These are phyloP conservation scores for Neodiprion fabricii DNA, from an alignment of 1,140 invertebrate species.

Conservation along the genomic window DNA sequence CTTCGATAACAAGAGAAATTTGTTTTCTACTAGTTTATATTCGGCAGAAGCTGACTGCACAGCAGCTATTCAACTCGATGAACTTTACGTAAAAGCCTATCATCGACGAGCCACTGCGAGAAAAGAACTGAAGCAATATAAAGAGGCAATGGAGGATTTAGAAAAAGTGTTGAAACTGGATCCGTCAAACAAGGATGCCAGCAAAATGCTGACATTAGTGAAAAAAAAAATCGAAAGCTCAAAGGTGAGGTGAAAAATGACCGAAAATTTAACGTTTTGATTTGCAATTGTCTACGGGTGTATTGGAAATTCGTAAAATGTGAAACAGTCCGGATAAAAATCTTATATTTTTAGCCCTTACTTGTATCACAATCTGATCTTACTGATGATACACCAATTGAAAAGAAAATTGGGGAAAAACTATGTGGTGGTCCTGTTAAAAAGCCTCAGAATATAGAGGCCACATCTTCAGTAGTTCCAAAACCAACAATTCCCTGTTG, in stretches of 20 bases:
- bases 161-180: conserved; percentile 72
- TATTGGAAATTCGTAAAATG: background rate
- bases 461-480: conserved; percentile 33
- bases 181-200: conserved; percentile 72
- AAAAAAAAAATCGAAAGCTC: conserved; percentile 60
- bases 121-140: conserved; percentile 66
- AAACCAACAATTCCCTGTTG: conserved; percentile 50
- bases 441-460: conserved; percentile 44
- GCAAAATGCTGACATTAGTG: conserved; percentile 66
- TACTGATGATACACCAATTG: conserved; percentile 23
- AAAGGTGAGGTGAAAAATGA: conserved; percentile 38
- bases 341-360: conserved; percentile 27
- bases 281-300: background rate
- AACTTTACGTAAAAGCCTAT: conserved; percentile 81
- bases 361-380: conserved; percentile 18
- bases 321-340: conserved; percentile 18
- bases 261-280: background rate
- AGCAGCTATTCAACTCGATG: conserved; percentile 73
- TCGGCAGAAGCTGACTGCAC: conserved; percentile 81
- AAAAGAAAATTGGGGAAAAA: conserved; percentile 38
- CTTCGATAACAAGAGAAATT: conserved; percentile 18
- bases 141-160: conserved; percentile 73
- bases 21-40: conserved; percentile 66
- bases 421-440: conserved; percentile 27
- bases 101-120: conserved; percentile 76